These are phyloP conservation scores for Apis florea DNA, from an alignment of 1,140 invertebrate genomes.

Conservation along the genomic window DNA sequence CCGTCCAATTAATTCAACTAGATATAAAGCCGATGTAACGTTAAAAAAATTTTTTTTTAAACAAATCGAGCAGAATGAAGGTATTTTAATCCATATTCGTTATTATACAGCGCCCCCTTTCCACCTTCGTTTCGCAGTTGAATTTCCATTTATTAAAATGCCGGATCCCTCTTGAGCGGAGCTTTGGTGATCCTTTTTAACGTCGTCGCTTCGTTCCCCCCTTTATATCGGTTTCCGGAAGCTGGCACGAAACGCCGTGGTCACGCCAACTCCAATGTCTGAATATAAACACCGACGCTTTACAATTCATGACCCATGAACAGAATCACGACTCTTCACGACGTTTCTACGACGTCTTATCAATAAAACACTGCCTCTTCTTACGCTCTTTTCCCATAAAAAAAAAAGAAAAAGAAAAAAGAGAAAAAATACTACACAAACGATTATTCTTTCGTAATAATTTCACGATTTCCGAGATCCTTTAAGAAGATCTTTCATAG, in stretches of 20 bases:
- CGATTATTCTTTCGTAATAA: constrained; percentile 18
- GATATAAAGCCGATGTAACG: no score
- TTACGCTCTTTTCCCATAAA: background rate
- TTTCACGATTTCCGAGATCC: background rate
- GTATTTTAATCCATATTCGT: constrained; percentile 13
- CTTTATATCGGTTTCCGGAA: constrained; percentile 46
- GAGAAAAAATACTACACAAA: background rate
- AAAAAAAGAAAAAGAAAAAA: constrained; percentile 14
- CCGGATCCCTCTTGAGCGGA: constrained; percentile 28
- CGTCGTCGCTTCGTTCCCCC: constrained; percentile 41
- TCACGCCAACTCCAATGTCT: constrained; percentile 62
- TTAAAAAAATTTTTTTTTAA: background rate
- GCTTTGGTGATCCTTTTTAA: constrained; percentile 49
- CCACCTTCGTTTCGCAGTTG: constrained; percentile 53
- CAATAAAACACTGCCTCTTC: constrained; percentile 9
- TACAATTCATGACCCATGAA: constrained; percentile 70
- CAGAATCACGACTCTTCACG: constrained; percentile 13
- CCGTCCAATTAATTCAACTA: no score
- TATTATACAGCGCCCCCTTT: background rate
- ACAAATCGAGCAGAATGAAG: constrained; percentile 37
- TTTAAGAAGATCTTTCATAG: background rate
- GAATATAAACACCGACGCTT: constrained; percentile 71
- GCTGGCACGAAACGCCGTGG: constrained; percentile 51
- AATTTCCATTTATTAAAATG: constrained; percentile 61
- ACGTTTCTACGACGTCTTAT: constrained; percentile 29